phyloP scores from a whole-genome alignment of 1,140 invertebrate genomes.

The Coenobita brevimanus region DNA sequence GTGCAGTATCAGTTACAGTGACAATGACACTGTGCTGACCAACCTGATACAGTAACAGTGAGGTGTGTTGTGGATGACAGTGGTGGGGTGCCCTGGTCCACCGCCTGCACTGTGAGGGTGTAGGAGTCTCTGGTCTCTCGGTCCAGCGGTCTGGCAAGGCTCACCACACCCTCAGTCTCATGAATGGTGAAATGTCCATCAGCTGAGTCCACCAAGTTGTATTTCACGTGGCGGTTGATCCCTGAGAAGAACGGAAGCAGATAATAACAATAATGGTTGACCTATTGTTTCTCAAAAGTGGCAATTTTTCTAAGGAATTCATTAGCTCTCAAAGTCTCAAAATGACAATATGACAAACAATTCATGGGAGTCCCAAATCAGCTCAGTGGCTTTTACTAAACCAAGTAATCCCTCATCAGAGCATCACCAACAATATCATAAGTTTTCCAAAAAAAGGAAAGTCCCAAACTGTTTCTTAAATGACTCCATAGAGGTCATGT shows the following conservation, averaged over 20 bases:
- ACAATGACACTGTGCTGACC: neutral
- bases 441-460: no score
- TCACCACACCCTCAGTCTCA: constrained; percentile 86
- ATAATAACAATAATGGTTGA: no score
- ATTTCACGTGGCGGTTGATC: constrained; percentile 52
- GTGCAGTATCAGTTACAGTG: neutral
- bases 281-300: no score
- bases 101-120: constrained; percentile 58
- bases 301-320: no score
- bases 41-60: constrained; percentile 61
- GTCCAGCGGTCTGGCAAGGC: constrained; percentile 74
- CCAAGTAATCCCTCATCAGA: no score
- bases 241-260: neutral
- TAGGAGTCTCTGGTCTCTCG: constrained; percentile 53
- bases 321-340: no score
- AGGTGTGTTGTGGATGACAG: constrained; percentile 56
- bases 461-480: no score
- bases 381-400: no score
- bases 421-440: no score
- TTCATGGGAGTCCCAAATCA: no score
- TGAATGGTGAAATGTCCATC: constrained; percentile 80
- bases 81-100: constrained; percentile 46
- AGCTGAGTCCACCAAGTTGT: constrained; percentile 63
- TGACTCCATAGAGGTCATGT: no score
- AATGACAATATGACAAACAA: no score